phyloP scores from a whole-genome alignment of 1,140 invertebrate genomes.

The Hycleus phaleratus region DNA sequence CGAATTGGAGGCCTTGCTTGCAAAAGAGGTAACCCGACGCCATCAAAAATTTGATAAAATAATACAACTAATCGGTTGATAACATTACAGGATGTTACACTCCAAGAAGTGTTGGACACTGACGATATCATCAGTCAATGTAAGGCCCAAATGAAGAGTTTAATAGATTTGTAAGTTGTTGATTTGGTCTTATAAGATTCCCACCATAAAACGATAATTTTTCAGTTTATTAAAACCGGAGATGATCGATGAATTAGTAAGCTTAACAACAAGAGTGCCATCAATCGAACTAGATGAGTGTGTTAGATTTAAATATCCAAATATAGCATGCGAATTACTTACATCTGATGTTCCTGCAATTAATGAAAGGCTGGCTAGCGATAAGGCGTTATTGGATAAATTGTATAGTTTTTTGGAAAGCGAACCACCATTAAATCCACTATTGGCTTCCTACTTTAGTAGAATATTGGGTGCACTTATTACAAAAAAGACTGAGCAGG shows the following conservation, averaged over 20 bases:
- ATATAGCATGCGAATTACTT: conserved; percentile 89
- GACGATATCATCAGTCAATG: conserved; percentile 95
- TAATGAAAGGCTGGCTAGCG: conserved; percentile 75
- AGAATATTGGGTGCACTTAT: conserved; percentile 86
- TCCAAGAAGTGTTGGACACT: conserved; percentile 85
- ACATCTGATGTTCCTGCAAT: conserved; percentile 80
- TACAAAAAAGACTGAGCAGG: conserved; percentile 67
- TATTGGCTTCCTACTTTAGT: conserved; percentile 92
- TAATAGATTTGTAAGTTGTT: conserved; percentile 83
- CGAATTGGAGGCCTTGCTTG: conserved; percentile 65
- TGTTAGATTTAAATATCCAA: conserved; percentile 81
- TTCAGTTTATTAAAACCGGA: conserved; percentile 75
- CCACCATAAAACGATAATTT: no score
- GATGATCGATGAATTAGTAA: conserved; percentile 77
- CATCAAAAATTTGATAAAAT: neutral
- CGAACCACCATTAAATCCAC: conserved; percentile 81
- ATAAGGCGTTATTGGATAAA: conserved; percentile 68
- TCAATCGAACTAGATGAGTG: conserved; percentile 65
- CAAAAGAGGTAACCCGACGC: conserved; percentile 56
- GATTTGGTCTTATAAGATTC: no score
- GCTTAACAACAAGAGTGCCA: conserved; percentile 79
- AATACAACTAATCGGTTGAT: neutral
- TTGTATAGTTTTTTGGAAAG: conserved; percentile 84
- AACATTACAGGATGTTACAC: conserved; percentile 72
- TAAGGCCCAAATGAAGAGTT: conserved; percentile 83